Base-by-base conservation (phyloP, 2,888 invertebrate genomes). In the Ochropleura leucogaster region DNA sequence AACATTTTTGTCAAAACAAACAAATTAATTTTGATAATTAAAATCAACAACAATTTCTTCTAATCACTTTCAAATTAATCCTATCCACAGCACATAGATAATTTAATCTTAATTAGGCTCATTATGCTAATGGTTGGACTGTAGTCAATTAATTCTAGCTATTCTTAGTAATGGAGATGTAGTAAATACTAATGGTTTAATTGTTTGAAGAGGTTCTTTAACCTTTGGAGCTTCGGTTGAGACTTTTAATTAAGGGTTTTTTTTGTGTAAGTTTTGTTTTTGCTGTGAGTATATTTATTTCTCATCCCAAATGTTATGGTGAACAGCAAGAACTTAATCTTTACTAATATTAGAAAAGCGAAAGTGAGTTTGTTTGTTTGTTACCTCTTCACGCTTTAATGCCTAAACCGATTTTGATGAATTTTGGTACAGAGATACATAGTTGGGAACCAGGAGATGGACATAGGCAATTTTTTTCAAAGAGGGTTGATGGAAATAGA, bases 111-210 rank as follows among this genome's bases (percentile, higher is more conserved):
- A 72, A 72, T 72, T 57, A 64, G 42, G 46, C 16, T 44, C 68
- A 69, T 66, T 83, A 68, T 57, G 78, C 47, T 72, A 83, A 68
- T 78, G 46, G 44, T 42, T 46, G 68, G 62, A 64, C 12, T 60
- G 0, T 4, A 69, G 57, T 49, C 53, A 53, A 82, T 79, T 77
- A 53, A 66, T 66, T 77, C 44, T 40, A 60, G 30, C 69, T 53
- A 66, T 66, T 72, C 46, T 49, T n/a, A 68, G 30, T 72, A 72
- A 80, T 60, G 67, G 62, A 78, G 70, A 60, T 77, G 55, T 60
- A 60, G 65, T 68, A 71, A 68, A 62, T 72, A 67, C 77, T 67
- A 65, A 64, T 68, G 63, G 65, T 59, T 64, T 69, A 66, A 64
- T 71, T 65, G 64, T 77, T 77, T 82, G 51, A n/a, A 69, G 47